These are phyloP conservation scores for Caranx ignobilis DNA, from an alignment of 2,113 vertebrate genomes.

Conservation along the genomic window DNA sequence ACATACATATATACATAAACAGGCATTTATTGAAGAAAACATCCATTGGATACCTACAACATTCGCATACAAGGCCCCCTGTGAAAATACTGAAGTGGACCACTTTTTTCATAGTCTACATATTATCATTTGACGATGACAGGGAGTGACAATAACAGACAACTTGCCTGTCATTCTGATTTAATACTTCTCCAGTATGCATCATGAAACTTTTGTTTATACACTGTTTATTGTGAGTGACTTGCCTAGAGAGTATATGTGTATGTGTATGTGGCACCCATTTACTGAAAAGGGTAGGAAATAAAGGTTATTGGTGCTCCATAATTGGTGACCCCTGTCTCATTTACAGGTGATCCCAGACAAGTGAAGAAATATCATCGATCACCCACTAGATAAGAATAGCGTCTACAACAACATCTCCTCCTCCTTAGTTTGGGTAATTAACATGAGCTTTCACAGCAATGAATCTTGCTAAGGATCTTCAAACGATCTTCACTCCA, in stretches of 20 bases:
- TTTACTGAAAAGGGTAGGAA: slow-evolving; percentile 18
- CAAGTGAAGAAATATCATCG: slow-evolving; percentile 57
- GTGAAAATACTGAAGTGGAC: no score
- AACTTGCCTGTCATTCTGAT: no score
- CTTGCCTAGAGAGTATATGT: background rate
- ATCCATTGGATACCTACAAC: background rate
- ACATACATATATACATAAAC: background rate
- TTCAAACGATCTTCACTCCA: slow-evolving; percentile 55
- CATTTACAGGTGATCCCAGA: slow-evolving; percentile 45
- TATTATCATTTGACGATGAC: no score
- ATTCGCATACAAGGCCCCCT: background rate
- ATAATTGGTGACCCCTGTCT: slow-evolving; percentile 73
- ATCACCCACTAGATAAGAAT: slow-evolving; percentile 64
- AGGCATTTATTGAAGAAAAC: background rate
- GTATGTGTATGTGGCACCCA: slow-evolving; percentile 8
- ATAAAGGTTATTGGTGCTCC: slow-evolving; percentile 31
- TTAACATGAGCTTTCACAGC: slow-evolving; percentile 54
- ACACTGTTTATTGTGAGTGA: background rate
- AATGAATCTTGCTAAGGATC: slow-evolving; percentile 34
- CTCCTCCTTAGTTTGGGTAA: slow-evolving; percentile 55
- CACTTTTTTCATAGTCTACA: no score
- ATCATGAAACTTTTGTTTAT: no score
- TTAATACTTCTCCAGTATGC: no score
- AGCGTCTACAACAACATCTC: slow-evolving; percentile 50
- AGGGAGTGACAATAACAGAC: no score